Evolutionary conservation across 2,888 invertebrate genomes (phyloP).

Genomic region (Anoncus sp.): DNA sequence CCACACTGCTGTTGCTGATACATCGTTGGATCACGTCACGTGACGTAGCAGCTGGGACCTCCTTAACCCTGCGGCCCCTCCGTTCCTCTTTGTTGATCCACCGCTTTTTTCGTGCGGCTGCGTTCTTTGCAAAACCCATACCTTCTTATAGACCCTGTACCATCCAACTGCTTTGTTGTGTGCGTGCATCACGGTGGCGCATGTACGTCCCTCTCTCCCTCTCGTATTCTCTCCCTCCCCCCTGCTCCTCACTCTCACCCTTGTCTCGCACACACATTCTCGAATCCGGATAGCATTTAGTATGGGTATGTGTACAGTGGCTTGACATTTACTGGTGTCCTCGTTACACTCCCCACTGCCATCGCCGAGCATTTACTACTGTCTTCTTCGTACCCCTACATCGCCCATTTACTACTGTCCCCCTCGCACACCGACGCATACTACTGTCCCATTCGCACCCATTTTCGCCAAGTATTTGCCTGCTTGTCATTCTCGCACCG

Average conservation of each 20-base stretch:
- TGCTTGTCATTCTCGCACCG: no score
- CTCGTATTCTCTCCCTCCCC: neutral
- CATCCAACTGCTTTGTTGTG: neutral
- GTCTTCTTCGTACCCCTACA: conserved; percentile 1
- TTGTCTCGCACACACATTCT: neutral
- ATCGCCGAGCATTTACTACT: neutral
- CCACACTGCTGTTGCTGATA: conserved; percentile 37
- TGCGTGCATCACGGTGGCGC: neutral
- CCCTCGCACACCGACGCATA: no score
- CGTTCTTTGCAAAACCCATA: conserved; percentile 3
- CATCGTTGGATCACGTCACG: conserved; percentile 49
- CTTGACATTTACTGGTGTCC: neutral
- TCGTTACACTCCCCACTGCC: no score
- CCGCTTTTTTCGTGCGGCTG: conserved; percentile 5
- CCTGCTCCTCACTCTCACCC: neutral
- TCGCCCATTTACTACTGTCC: neutral
- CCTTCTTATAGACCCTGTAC: neutral
- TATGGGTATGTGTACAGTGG: neutral
- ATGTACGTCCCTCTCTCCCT: neutral
- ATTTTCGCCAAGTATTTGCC: no score
- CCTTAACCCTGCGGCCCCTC: conserved; percentile 26
- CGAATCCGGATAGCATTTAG: neutral
- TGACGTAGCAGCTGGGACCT: conserved; percentile 67
- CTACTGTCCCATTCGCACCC: no score
- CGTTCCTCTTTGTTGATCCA: neutral